Evolutionary conservation across 2,797 vertebrate species (phyloP).

Genomic region (Crenuchus spilurus): DNA sequence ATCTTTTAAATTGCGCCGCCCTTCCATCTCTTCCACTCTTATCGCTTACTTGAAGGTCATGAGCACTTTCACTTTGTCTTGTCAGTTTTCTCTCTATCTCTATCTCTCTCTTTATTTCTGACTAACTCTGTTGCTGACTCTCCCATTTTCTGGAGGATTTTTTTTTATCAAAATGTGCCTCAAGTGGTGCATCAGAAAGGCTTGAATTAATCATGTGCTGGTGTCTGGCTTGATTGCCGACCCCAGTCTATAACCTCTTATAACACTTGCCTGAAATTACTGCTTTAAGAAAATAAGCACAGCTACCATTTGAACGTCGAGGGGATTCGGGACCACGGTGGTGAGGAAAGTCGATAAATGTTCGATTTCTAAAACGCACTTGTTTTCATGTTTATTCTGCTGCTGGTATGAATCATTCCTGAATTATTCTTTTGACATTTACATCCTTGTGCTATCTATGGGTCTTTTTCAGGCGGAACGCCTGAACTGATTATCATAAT

Average conservation of each 20-base stretch:
- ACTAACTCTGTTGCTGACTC: not conserved
- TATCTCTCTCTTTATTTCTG: not conserved
- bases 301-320: not conserved
- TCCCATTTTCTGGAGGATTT: slow-evolving; percentile 6
- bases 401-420: not conserved
- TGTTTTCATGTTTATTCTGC: not conserved
- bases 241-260: slow-evolving; percentile 1
- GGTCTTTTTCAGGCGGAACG: not conserved
- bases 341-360: not conserved
- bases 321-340: not conserved
- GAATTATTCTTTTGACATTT: not conserved
- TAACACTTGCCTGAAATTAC: not conserved
- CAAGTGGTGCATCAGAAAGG: slow-evolving; percentile 29
- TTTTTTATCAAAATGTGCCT: slow-evolving; percentile 9
- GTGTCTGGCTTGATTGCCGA: slow-evolving; percentile 21
- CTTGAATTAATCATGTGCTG: slow-evolving; percentile 28
- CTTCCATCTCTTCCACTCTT: slow-evolving; percentile 38
- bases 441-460: not conserved
- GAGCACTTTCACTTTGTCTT: slow-evolving; percentile 32
- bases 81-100: slow-evolving; percentile 24
- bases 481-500: too few relatives aligned
- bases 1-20: slow-evolving; percentile 52
- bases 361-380: not conserved
- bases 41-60: slow-evolving; percentile 57
- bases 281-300: not conserved